Percentiles rank a stretch among this genome's conserved stretches.
These are phyloP conservation scores for Dendrolimus punctatus DNA, from an alignment of 1,140 invertebrate species.

Conservation along the genomic window DNA sequence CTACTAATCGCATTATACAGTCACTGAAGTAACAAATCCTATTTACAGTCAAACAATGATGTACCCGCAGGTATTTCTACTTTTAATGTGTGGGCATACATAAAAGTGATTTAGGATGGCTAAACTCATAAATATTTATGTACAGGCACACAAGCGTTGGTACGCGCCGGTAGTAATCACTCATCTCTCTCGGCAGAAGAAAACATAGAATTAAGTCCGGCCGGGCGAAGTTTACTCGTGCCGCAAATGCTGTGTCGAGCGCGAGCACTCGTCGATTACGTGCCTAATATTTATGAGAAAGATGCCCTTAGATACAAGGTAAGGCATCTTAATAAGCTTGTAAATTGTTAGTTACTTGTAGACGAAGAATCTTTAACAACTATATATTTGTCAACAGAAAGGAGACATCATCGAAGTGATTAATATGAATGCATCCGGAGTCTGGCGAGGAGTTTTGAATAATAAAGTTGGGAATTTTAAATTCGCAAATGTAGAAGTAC, in stretches of 20 bases:
- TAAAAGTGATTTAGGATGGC: constrained; percentile 31
- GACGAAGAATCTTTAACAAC: not conserved
- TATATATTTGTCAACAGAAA: constrained; percentile 77
- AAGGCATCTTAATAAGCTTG: constrained; percentile 37
- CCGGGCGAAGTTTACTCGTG: constrained; percentile 77
- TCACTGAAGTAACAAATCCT: constrained; percentile 22
- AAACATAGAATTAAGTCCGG: constrained; percentile 79
- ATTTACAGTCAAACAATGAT: constrained; percentile 36
- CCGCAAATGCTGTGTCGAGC: constrained; percentile 85
- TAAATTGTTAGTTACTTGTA: not conserved
- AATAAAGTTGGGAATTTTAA: constrained; percentile 92
- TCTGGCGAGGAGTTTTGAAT: constrained; percentile 89
- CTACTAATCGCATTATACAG: constrained; percentile 26
- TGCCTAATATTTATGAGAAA: constrained; percentile 91
- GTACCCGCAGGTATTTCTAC: constrained; percentile 49
- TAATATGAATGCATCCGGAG: constrained; percentile 91
- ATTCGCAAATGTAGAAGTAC: constrained; percentile 93
- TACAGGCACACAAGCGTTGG: constrained; percentile 85
- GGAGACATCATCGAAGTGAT: constrained; percentile 95
- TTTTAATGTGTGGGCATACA: constrained; percentile 32
- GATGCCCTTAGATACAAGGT: constrained; percentile 94
- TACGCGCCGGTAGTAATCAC: constrained; percentile 87
- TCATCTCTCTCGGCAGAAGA: constrained; percentile 90
- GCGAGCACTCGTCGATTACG: constrained; percentile 88
- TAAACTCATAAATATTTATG: constrained; percentile 60